These are phyloP conservation scores for Trichogramma pretiosum DNA, from an alignment of 1,140 invertebrate species.

Conservation along the genomic window DNA sequence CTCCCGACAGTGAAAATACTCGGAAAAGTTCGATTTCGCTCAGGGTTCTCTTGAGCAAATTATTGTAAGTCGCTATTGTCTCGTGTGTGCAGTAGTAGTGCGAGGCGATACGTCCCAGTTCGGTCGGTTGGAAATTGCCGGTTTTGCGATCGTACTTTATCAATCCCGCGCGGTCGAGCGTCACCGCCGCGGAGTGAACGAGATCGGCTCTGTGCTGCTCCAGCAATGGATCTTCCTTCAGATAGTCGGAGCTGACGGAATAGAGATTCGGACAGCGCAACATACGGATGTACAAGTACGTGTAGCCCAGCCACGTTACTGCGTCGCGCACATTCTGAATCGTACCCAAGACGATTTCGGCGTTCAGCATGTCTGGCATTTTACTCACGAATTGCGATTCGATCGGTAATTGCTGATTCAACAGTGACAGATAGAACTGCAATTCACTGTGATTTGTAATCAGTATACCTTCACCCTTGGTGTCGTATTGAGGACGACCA, in stretches of 20 bases:
- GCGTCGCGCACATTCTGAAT: slow-evolving; percentile 93
- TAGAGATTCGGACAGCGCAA: slow-evolving; percentile 78
- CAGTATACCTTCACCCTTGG: slow-evolving; percentile 96
- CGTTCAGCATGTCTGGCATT: slow-evolving; percentile 94
- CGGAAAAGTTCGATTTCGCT: slow-evolving; percentile 97
- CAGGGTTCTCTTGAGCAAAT: slow-evolving; percentile 90
- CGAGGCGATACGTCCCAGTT: slow-evolving; percentile 93
- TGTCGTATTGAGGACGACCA: slow-evolving; percentile 96
- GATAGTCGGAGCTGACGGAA: slow-evolving; percentile 73
- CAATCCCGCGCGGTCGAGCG: slow-evolving; percentile 84
- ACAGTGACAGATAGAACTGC: slow-evolving; percentile 93
- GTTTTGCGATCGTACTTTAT: slow-evolving; percentile 94
- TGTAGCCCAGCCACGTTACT: slow-evolving; percentile 92
- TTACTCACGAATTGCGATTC: slow-evolving; percentile 78
- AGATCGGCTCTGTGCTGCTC: slow-evolving; percentile 89
- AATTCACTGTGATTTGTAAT: slow-evolving; percentile 98
- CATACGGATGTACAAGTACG: slow-evolving; percentile 93
- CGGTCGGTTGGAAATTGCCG: slow-evolving; percentile 86
- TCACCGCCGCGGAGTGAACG: slow-evolving; percentile 90
- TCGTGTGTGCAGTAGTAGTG: slow-evolving; percentile 98
- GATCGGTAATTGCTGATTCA: slow-evolving; percentile 93
- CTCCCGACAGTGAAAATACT: slow-evolving; percentile 96
- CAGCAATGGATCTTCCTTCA: slow-evolving; percentile 72
- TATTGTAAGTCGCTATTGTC: slow-evolving; percentile 94
- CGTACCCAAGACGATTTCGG: slow-evolving; percentile 94